Evolutionary conservation across 2,113 vertebrate genomes (phyloP).

Genomic region (Xyliphius kryptos): DNA sequence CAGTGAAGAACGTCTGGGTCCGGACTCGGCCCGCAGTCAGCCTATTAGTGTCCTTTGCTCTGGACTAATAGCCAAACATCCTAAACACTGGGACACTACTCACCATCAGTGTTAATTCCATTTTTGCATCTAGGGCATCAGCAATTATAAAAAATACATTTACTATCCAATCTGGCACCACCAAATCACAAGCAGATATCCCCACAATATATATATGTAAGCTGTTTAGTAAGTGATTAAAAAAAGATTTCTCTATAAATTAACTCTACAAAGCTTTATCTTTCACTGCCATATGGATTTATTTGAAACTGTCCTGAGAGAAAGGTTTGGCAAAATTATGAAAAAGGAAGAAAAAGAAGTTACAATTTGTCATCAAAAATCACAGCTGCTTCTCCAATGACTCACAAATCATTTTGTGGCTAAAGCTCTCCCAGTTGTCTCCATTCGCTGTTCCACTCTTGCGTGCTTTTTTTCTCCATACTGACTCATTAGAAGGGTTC

Average conservation of each 20-base stretch:
- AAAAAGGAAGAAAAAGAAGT: conserved; percentile 47
- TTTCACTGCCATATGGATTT: neutral
- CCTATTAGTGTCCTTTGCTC: too few species aligned
- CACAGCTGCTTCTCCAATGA: conserved; percentile 18
- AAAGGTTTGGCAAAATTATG: conserved; percentile 38
- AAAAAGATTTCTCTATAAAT: neutral
- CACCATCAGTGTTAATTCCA: too few species aligned
- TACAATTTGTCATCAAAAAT: conserved; percentile 52
- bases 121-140: too few species aligned
- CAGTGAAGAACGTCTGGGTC: too few species aligned
- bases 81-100: too few species aligned
- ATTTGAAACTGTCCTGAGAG: conserved; percentile 5
- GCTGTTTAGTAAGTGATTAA: neutral
- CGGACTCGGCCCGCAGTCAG: too few species aligned
- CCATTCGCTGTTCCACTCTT: conserved; percentile 3
- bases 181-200: too few species aligned
- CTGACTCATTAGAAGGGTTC: conserved; percentile 34
- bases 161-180: too few species aligned
- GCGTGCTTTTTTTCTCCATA: conserved; percentile 14
- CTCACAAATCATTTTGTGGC: neutral
- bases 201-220: neutral
- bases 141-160: too few species aligned
- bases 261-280: neutral
- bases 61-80: too few species aligned
- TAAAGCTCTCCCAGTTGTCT: neutral